Conservation (phyloP, 2,113 vertebrate genomes). For the Marcusenius ussheri region DNA sequence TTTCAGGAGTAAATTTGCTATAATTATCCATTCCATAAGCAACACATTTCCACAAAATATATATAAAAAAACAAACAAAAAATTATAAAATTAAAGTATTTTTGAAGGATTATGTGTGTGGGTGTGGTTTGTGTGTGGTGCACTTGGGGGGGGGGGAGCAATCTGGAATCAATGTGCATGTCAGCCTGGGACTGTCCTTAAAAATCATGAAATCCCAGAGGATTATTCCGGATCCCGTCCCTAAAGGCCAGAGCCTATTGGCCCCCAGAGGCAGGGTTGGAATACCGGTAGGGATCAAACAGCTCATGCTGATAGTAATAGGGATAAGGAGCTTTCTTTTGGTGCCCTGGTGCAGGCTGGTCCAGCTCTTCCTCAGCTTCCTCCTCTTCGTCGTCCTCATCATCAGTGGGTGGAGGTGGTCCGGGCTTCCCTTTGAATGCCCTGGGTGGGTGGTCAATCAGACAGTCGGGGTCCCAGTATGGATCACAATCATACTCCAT, state of each 20-base stretch:
- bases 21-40: background rate
- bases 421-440: slow-evolving; percentile 46
- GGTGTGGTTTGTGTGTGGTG: background rate
- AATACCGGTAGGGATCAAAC: slow-evolving; percentile 53
- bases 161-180: background rate
- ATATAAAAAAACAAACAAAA: background rate
- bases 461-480: slow-evolving; percentile 69
- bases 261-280: slow-evolving; percentile 47
- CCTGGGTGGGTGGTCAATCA: slow-evolving; percentile 58
- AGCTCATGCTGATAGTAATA: slow-evolving; percentile 54
- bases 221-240: background rate
- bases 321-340: slow-evolving; percentile 43
- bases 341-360: slow-evolving; percentile 40
- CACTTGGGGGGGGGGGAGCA: background rate
- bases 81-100: background rate
- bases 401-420: slow-evolving; percentile 36
- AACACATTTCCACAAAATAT: background rate
- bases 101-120: background rate
- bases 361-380: slow-evolving; percentile 42
- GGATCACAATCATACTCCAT: slow-evolving; percentile 70
- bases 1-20: background rate
- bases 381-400: slow-evolving; percentile 33
- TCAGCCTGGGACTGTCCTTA: slow-evolving; percentile 6
- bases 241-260: slow-evolving; percentile 27
- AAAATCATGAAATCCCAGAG: background rate